phyloP scores from a whole-genome alignment of 2,113 vertebrate species.

The Eulemur macaco region DNA sequence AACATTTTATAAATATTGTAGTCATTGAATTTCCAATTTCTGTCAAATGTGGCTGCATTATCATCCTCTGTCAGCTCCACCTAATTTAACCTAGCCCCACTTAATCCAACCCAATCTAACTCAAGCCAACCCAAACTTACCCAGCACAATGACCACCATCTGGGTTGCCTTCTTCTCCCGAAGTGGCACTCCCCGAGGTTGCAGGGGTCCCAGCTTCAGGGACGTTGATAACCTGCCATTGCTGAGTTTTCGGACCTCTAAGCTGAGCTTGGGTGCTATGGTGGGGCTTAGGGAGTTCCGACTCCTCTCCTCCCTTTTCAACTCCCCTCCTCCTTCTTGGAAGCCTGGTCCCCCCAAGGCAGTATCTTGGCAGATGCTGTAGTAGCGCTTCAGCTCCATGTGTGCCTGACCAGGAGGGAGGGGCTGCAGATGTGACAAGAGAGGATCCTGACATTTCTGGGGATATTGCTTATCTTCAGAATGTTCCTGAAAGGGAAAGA shows the following conservation, averaged over 20 bases:
- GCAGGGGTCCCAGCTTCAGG: conserved; percentile 81
- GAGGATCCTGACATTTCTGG: conserved; percentile 71
- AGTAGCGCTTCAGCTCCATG: conserved; percentile 88
- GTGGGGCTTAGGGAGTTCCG: conserved; percentile 68
- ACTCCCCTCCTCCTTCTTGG: conserved; percentile 74
- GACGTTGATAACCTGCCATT: conserved; percentile 88
- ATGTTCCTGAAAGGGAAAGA: conserved; percentile 77
- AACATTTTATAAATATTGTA: conserved; percentile 30
- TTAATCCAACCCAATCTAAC: not conserved
- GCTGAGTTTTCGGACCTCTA: conserved; percentile 90
- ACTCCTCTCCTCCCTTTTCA: conserved; percentile 63
- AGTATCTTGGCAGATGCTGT: conserved; percentile 90
- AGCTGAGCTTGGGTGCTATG: conserved; percentile 79
- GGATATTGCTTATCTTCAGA: conserved; percentile 71
- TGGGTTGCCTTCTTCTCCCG: conserved; percentile 96
- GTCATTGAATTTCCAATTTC: not conserved
- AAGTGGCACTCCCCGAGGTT: conserved; percentile 87
- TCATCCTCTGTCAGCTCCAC: not conserved
- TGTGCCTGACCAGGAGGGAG: conserved; percentile 79
- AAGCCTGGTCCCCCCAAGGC: conserved; percentile 85
- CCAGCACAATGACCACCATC: conserved; percentile 95
- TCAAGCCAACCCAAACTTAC: conserved; percentile 85
- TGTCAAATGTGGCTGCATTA: not conserved
- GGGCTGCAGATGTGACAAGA: conserved; percentile 74
- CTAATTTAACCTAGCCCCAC: not conserved